phyloP scores from a whole-genome alignment of 2,888 invertebrate genomes.

The Dryobotodes eremita region DNA sequence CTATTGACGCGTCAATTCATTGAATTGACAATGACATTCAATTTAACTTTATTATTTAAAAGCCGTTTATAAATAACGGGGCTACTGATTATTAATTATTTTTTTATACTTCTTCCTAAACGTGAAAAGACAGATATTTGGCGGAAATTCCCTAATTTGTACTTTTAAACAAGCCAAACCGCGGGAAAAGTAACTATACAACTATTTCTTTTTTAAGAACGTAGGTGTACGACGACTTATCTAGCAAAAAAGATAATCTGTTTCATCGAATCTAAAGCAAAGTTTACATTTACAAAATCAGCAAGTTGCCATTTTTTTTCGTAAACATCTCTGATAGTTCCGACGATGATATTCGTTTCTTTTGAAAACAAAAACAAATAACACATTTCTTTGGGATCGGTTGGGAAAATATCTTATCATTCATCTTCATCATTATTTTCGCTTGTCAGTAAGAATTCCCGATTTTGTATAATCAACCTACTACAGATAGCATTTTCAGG shows the following conservation, averaged over 20 bases:
- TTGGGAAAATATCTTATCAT: slow-evolving; percentile 33
- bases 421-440: slow-evolving; percentile 33
- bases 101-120: background rate
- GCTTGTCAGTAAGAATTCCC: background rate
- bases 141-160: background rate
- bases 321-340: slow-evolving; percentile 41
- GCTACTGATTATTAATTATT: background rate
- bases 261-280: slow-evolving; percentile 17
- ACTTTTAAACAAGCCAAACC: background rate
- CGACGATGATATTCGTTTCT: slow-evolving; percentile 38
- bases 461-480: background rate
- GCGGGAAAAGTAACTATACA: background rate
- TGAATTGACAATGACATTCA: background rate
- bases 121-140: background rate
- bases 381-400: slow-evolving; percentile 6
- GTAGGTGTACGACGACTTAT: background rate
- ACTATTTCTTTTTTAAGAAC: background rate
- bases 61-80: background rate
- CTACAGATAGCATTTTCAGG: background rate
- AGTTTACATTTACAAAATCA: slow-evolving; percentile 15
- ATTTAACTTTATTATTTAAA: background rate
- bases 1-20: background rate
- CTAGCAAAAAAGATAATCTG: background rate
- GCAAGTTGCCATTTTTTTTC: slow-evolving; percentile 34
- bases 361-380: slow-evolving; percentile 31